These are phyloP conservation scores for Phalacrocorax brasilianus DNA, from an alignment of 2,113 vertebrate species.

Conservation along the genomic window DNA sequence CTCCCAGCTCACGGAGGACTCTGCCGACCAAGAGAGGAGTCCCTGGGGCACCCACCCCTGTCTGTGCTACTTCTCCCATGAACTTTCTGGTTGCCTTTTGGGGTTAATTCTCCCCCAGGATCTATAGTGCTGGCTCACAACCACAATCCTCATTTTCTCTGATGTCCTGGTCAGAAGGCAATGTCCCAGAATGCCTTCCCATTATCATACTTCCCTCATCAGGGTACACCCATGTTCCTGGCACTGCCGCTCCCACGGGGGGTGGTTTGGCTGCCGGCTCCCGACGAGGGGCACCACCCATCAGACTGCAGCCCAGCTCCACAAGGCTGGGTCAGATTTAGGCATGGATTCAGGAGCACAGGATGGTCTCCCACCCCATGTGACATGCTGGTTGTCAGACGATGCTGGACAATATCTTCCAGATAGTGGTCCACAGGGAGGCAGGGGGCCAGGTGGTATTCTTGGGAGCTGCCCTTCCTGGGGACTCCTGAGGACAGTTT, in stretches of 20 bases:
- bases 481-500: not conserved
- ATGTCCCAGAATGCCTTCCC: not conserved
- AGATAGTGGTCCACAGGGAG: not conserved
- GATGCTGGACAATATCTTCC: not conserved
- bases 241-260: not conserved
- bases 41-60: not conserved
- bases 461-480: not conserved
- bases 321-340: not conserved
- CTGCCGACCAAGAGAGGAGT: not conserved
- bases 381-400: not conserved
- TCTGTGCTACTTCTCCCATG: not conserved
- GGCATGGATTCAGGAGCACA: not conserved
- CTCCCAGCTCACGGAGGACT: not conserved
- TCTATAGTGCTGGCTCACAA: not conserved
- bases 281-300: accelerated
- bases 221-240: not conserved
- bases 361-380: not conserved
- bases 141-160: not conserved
- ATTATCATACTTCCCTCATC: accelerated
- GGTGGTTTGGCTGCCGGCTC: not conserved
- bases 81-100: not conserved
- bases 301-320: not conserved
- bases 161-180: not conserved
- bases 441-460: not conserved
- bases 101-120: not conserved